phyloP scores from a whole-genome alignment of 2,797 vertebrate genomes.

The Oreortyx pictus region DNA sequence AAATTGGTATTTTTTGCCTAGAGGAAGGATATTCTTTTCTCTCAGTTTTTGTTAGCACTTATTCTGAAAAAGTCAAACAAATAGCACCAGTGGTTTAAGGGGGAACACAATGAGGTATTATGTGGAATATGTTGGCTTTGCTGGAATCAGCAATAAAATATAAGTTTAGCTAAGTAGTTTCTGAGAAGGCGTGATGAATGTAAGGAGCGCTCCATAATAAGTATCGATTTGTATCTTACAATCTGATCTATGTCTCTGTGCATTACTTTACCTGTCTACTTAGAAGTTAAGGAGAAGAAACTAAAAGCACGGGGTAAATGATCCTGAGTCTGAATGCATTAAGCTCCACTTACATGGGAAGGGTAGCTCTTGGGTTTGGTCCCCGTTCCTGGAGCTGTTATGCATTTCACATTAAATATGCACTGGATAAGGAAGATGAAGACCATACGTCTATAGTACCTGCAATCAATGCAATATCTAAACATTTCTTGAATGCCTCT shows the following conservation, averaged over 20 bases:
- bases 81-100: not conserved
- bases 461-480: no score
- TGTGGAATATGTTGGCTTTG: constrained; percentile 33
- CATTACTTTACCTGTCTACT: constrained; percentile 60
- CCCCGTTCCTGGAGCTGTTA: not conserved
- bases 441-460: no score
- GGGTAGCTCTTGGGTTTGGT: not conserved
- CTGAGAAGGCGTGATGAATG: constrained; percentile 60
- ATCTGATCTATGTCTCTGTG: constrained; percentile 57
- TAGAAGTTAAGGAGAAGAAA: constrained; percentile 46
- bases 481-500: no score
- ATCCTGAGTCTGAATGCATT: constrained; percentile 38
- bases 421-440: not conserved
- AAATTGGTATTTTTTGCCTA: not conserved
- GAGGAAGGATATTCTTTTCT: not conserved
- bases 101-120: not conserved
- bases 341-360: constrained; percentile 26
- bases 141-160: constrained; percentile 56
- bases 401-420: constrained; percentile 37
- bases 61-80: not conserved
- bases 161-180: constrained; percentile 58
- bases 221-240: constrained; percentile 65
- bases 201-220: constrained; percentile 44
- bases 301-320: constrained; percentile 44
- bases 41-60: not conserved